Evolutionary conservation across 2,797 vertebrate genomes (phyloP).

Genomic region (Epinephelus coioides): DNA sequence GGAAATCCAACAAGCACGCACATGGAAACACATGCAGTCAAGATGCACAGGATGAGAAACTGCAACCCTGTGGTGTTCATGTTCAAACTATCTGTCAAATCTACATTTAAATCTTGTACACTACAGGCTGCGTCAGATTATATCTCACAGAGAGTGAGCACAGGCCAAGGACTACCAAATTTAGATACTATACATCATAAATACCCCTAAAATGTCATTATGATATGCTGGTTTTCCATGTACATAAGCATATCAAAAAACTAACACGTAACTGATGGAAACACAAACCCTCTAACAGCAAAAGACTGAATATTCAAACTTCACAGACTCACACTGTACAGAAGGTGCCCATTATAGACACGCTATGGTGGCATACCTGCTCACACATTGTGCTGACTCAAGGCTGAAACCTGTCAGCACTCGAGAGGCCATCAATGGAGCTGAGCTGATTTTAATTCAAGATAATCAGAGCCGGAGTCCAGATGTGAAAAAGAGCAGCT

Average conservation of each 20-base stretch:
- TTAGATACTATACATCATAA: not conserved
- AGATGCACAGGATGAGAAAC: constrained; percentile 10
- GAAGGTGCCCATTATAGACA: not conserved
- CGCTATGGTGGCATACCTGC: not conserved
- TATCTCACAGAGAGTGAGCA: not conserved
- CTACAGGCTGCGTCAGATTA: not conserved
- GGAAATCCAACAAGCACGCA: constrained; percentile 35
- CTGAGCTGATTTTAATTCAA: constrained; percentile 27
- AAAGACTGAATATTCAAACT: not conserved
- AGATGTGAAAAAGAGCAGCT: constrained; percentile 23
- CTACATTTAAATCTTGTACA: constrained; percentile 5
- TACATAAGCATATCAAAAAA: too few relatives aligned
- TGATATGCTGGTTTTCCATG: not conserved
- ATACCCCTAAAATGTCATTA: not conserved
- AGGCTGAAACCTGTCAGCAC: constrained; percentile 38
- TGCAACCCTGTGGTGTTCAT: not conserved
- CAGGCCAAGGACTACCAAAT: not conserved
- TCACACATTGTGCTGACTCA: constrained; percentile 29
- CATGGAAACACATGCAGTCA: constrained; percentile 36
- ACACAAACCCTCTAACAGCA: too few relatives aligned
- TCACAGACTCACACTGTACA: not conserved
- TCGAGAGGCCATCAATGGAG: not conserved
- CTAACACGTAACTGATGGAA: too few relatives aligned
- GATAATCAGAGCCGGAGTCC: constrained; percentile 49
- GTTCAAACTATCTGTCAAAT: constrained; percentile 32